Base-by-base conservation (phyloP, 2,888 invertebrate species). In the Zele albiditarsus region DNA sequence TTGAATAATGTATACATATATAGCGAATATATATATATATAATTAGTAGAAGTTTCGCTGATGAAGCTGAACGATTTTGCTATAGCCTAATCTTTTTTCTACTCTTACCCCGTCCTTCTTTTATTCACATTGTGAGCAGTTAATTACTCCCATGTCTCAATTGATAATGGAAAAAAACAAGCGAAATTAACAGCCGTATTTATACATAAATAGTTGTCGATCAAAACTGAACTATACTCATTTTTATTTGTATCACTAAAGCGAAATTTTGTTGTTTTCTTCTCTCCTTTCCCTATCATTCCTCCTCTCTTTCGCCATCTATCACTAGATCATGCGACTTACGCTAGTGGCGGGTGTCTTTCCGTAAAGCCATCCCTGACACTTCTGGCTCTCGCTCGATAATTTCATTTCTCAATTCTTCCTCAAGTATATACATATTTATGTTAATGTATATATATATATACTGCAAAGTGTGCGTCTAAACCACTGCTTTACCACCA, bases 11-110 rank as follows among this genome's bases (percentile, higher is more conserved):
- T 60, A 60, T 60, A 27, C 12, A 25, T 60, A 25, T 60, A 25
- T 25, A 27, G 8, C 10, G 10, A 42, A 12, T 10, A 42, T 10
- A 42, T 10, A 5, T 10, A 14, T n/a, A 3, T n/a, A 31, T 33
- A 31, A 38, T 31, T 60, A 27, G 16, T 60, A 62, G 28, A 31
- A 62, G 62, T 62, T 62, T 62, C 5, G 62, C 62, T 62, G 62
- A 62, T 31, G 62, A 62, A 62, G 62, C 62, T 62, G 31, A 62
- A 62, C 62, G 62, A 62, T 62, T 62, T 62, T 62, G 4, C 16
- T 62, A n/a, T 31, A 27, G 4, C 28, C 16, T 62, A 62, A 14
- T n/a, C 31, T 12, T 16, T 28, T n/a, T 20, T n/a, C 3, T 20
- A 2, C 31, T 14, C 3, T n/a, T 3, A 46, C 12, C n/a, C 5